A percentile compares a stretch with the other conserved stretches of the same genome.
Conservation (phyloP, 2,888 invertebrate species). For the Thereva nobilitata region DNA sequence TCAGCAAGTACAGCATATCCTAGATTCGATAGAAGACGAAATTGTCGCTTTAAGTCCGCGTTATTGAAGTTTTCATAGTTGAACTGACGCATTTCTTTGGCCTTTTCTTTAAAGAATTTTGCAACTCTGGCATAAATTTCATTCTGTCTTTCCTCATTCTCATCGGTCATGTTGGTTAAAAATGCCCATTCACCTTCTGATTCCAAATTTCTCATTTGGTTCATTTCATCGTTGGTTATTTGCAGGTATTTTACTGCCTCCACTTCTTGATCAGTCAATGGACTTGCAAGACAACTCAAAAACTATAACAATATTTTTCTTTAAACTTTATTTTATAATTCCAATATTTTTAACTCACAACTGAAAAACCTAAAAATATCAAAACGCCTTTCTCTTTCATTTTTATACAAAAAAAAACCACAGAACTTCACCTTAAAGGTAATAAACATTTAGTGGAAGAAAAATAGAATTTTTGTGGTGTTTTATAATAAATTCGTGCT, state of each 20-base stretch:
- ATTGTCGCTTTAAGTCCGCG: constrained; percentile 70
- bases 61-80: constrained; percentile 73
- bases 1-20: constrained; percentile 72
- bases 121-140: constrained; percentile 49
- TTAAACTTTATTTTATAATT: too few species aligned
- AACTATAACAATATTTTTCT: too few species aligned
- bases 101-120: constrained; percentile 50
- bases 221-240: constrained; percentile 64
- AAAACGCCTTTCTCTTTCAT: too few species aligned
- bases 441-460: too few species aligned
- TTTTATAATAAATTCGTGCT: too few species aligned
- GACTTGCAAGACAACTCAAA: too few species aligned
- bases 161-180: constrained; percentile 72
- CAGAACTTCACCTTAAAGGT: too few species aligned
- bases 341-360: too few species aligned
- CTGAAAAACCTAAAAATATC: too few species aligned
- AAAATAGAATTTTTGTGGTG: too few species aligned
- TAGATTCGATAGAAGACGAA: constrained; percentile 70
- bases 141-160: constrained; percentile 63
- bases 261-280: constrained; percentile 51
- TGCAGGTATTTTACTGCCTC: constrained; percentile 65
- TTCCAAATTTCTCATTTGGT: constrained; percentile 62
- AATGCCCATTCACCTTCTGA: constrained; percentile 60
- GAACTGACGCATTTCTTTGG: constrained; percentile 57
- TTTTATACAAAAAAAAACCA: too few species aligned